Percentiles rank a stretch among this genome's conserved stretches.
phyloP scores from a whole-genome alignment of 2,113 vertebrate species.

The Charina bottae region DNA sequence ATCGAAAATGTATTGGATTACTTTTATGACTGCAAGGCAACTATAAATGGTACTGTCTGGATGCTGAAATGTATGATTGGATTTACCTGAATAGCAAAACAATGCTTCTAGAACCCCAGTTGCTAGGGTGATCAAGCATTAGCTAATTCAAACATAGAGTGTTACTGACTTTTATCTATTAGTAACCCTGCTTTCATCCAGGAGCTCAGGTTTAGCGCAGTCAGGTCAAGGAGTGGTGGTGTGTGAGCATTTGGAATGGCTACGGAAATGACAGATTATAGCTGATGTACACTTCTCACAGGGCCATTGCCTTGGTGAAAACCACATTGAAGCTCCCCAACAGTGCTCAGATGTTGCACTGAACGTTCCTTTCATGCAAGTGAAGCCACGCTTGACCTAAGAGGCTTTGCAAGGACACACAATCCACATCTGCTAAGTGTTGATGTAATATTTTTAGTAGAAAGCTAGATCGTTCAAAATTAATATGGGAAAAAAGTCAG shows the following conservation, averaged over 20 bases:
- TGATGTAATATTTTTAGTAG: neutral
- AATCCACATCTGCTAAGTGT: neutral
- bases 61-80: conserved; percentile 42
- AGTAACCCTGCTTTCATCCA: neutral
- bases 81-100: neutral
- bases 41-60: conserved; percentile 54
- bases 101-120: neutral
- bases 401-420: conserved; percentile 44
- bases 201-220: neutral
- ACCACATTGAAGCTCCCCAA: neutral
- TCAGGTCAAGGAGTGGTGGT: neutral
- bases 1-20: conserved; percentile 49
- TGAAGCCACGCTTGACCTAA: conserved; percentile 43
- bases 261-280: neutral
- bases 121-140: neutral
- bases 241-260: neutral
- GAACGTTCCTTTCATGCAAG: neutral
- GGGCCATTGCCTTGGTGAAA: neutral
- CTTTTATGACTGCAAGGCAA: conserved; percentile 53
- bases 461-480: neutral
- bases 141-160: neutral
- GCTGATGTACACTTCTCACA: neutral
- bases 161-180: neutral
- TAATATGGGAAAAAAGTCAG: neutral
- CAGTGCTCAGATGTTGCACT: neutral